Conservation (phyloP, 2,797 vertebrate species). For the Halcyon smyrnensis region DNA sequence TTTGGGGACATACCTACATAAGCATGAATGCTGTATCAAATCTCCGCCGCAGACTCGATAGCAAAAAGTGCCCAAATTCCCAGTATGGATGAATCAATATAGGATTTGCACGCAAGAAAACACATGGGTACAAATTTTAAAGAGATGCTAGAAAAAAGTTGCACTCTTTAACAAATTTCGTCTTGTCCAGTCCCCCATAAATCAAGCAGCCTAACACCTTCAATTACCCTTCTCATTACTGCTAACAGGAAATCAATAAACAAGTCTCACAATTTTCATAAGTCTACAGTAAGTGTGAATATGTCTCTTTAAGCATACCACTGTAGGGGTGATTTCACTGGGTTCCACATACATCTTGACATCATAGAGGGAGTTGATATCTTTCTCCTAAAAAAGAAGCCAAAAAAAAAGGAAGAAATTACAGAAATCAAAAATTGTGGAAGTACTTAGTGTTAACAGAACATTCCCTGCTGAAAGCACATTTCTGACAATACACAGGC, state of each 20-base stretch:
- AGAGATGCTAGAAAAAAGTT: neutral
- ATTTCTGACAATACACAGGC: neutral
- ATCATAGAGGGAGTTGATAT: conserved; percentile 89
- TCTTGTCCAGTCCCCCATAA: neutral
- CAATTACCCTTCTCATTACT: neutral
- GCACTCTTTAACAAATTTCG: neutral
- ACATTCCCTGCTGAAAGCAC: neutral
- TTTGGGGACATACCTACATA: neutral
- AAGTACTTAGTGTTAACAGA: neutral
- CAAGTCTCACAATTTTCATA: neutral
- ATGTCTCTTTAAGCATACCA: conserved; percentile 78
- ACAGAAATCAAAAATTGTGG: neutral
- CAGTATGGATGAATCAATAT: neutral
- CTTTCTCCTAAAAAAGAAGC: conserved; percentile 83
- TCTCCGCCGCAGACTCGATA: neutral
- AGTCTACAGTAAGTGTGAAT: neutral
- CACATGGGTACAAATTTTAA: neutral
- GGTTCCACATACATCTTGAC: conserved; percentile 93
- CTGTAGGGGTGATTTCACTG: conserved; percentile 90
- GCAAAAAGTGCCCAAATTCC: neutral
- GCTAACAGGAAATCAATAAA: neutral
- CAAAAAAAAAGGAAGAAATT: neutral
- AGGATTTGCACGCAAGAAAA: neutral
- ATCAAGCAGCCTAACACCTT: neutral
- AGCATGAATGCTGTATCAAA: neutral